Base-by-base conservation (phyloP, 2,888 invertebrate species). In the Augochlorella aurata region DNA sequence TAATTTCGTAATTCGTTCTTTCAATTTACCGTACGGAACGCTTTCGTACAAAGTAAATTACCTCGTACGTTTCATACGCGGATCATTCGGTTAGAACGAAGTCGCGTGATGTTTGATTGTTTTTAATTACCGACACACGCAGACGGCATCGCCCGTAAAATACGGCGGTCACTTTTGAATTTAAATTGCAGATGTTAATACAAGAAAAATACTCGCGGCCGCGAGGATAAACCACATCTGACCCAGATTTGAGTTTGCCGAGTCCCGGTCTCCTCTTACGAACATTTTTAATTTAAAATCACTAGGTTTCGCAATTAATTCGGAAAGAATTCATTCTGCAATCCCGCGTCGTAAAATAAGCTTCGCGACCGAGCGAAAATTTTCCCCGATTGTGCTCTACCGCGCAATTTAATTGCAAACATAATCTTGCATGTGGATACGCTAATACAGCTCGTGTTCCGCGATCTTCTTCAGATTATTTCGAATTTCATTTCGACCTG, bases 21-120 rank as follows among this genome's bases (percentile, higher is more conserved):
- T 38, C 54, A 66, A 47, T 75, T 54, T 38, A 63, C 63, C 18
- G 21, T 10, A 47, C 52, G 44, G 58, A 63, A 47, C 47, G 24
- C 12, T 65, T 65, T 67, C 24, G 16, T 61, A 16, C 38, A n/a
- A 68, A 79, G 52, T 16, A 45, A 79, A 80, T 68, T 72, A 79
- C 47, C 72, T 38, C 12, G 38, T 10, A 10, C 38, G 65, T 45
- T 73, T 54, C n/a, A 44, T 52, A 68, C 47, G 66, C 38, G 38
- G 73, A 52, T 38, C 69, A 67, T 65, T 65, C 63, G 73, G 69
- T 73, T 47, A 21, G 44, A 69, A 69, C 65, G 16, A 54, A 65
- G 38, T 14, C 9, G 7, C 38, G n/a, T 29, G 18, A 5, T n/a
- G 5, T 69, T 38, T 12, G 50, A 69, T 38, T 16, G 47, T 58